A percentile compares a stretch with the other conserved stretches of the same genome.
Evolutionary conservation across 53 echinoderm and acorn worm genomes (phyloP).

Genomic region (Actinopyga echinites): DNA sequence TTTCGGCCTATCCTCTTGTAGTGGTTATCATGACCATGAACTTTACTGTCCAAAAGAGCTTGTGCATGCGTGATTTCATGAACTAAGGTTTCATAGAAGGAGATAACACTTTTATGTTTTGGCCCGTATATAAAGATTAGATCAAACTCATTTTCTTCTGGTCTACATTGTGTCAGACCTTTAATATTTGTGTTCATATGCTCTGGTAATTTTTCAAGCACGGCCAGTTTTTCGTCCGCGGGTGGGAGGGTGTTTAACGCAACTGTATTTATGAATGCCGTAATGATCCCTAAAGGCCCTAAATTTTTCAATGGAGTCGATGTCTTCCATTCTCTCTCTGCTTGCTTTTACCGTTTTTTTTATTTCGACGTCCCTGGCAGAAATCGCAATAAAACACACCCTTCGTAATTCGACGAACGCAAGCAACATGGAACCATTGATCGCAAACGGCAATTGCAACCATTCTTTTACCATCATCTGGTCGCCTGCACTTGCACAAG

Average conservation of each 20-base stretch:
- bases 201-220: neutral
- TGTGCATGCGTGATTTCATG: conserved; percentile 14
- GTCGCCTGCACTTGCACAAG: conserved; percentile 18
- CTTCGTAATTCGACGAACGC: neutral
- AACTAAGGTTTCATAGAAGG: neutral
- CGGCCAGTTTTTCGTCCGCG: neutral
- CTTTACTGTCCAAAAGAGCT: neutral
- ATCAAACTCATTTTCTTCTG: neutral
- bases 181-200: neutral
- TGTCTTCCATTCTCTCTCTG: neutral
- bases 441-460: neutral
- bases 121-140: neutral
- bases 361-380: conserved; percentile 1
- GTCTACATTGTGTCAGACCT: neutral
- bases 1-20: neutral
- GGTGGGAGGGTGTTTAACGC: conserved; percentile 1
- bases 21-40: neutral
- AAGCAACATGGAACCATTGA: conserved; percentile 9
- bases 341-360: neutral
- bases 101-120: neutral
- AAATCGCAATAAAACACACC: neutral
- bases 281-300: too few species aligned
- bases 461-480: conserved; percentile 29
- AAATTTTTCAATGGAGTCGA: neutral
- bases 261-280: neutral